phyloP scores from a whole-genome alignment of 2,113 vertebrate genomes.

The Istiophorus platypterus region DNA sequence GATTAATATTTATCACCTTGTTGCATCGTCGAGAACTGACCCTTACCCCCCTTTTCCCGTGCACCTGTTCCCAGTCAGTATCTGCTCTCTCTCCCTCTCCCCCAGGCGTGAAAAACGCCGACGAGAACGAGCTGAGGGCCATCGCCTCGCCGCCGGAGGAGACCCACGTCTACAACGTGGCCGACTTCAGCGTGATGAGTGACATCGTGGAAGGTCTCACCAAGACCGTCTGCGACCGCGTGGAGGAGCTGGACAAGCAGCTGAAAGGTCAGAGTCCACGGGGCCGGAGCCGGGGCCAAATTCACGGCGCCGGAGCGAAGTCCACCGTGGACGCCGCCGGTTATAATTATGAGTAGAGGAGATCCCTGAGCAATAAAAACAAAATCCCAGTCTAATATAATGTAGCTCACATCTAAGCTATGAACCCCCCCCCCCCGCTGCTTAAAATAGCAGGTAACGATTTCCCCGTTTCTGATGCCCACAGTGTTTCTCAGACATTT shows the following conservation, averaged over 20 bases:
- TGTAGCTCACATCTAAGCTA: neutral
- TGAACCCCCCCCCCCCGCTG: neutral
- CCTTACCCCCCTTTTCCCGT: too few relatives aligned
- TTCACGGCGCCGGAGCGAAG: too few relatives aligned
- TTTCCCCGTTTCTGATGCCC: neutral
- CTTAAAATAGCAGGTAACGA: neutral
- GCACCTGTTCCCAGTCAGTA: too few relatives aligned
- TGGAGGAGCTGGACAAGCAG: slow-evolving; percentile 90
- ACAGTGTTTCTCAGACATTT: too few relatives aligned
- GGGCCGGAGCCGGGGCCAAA: too few relatives aligned
- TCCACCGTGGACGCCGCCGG: neutral
- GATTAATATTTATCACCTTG: too few relatives aligned
- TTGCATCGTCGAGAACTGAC: too few relatives aligned
- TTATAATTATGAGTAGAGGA: neutral
- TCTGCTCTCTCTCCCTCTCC: neutral
- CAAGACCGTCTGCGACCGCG: slow-evolving; percentile 89
- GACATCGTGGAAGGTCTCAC: slow-evolving; percentile 94
- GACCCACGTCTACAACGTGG: slow-evolving; percentile 95
- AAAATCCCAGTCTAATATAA: neutral
- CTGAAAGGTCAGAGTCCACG: too few relatives aligned
- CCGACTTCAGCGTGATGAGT: slow-evolving; percentile 95
- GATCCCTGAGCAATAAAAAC: slow-evolving; percentile 5
- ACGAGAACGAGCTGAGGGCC: slow-evolving; percentile 92
- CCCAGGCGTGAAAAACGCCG: slow-evolving; percentile 96
- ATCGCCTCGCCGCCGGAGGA: slow-evolving; percentile 94